A percentile compares a stretch with the other conserved stretches of the same genome.
phyloP scores from a whole-genome alignment of 2,888 invertebrate genomes.

The Acheta domesticus region DNA sequence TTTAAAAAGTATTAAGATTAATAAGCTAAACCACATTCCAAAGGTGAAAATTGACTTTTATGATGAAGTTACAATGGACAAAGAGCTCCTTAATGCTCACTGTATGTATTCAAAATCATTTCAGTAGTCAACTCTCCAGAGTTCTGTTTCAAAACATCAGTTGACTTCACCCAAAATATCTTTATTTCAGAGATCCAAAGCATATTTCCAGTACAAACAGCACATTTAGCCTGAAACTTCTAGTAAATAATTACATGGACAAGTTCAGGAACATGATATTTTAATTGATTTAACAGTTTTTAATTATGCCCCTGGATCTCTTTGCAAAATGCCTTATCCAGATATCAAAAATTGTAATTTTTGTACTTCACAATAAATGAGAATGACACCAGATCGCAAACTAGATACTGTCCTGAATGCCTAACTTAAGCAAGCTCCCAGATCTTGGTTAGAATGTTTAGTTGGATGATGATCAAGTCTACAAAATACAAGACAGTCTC shows the following conservation, averaged over 20 bases:
- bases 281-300: not conserved
- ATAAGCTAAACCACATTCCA: not conserved
- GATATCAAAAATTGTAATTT: not conserved
- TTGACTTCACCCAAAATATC: not conserved
- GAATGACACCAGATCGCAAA: not conserved
- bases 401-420: not conserved
- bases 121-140: no score
- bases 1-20: not conserved
- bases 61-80: not conserved
- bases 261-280: not conserved
- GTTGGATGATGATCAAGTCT: not conserved
- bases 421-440: not conserved
- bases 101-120: no score
- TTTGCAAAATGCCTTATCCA: not conserved
- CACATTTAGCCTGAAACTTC: not conserved
- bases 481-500: not conserved
- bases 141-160: not conserved
- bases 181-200: not conserved
- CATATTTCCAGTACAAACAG: not conserved
- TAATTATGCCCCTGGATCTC: not conserved
- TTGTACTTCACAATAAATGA: constrained; percentile 11
- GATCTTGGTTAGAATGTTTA: not conserved
- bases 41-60: not conserved
- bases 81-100: not conserved
- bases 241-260: not conserved